Base-by-base conservation (phyloP, 2,113 vertebrate genomes). In the Coryphaenoides rupestris region DNA sequence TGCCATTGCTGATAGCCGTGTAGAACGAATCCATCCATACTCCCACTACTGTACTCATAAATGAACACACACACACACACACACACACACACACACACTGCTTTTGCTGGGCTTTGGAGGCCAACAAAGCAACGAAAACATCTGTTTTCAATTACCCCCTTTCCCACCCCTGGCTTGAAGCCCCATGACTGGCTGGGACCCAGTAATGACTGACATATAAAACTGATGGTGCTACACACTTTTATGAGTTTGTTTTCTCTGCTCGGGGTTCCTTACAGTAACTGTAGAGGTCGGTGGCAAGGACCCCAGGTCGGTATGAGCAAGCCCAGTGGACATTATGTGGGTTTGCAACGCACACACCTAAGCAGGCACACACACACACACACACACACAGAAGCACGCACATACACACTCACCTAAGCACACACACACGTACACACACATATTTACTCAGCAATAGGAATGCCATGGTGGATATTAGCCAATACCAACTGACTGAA, bases 221-320 rank as follows among this genome's bases (percentile, higher is more conserved):
- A 82, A 76, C 62, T 52, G 60, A 71, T 60, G 63, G 63, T 78
- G 72, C 74, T 81, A 77, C 77, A 77, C 23, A 52, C 65, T 85
- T 89, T 88, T 82, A 81, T 76, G 77, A 70, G 77, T 77, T 77
- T 83, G 81, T 84, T 82, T 86, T 81, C 73, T 74, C 74, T 62
- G 33, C 67, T 56, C 69, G 73, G 73, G 80, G 68, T 69, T 33
- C 62, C 74, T 72, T 58, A 68, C 17, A 24, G 80, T 86, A 62
- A 75, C 86, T 78, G 82, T 79, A 79, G 81, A 17, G 63, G 79
- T 78, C 74, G 54, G 63, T 21, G 7, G 66, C 57, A 75, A 59
- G 10, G 22, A 40, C 33, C 9, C 2, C 9, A 10, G 33, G 9
- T 40, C 33, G 13, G 49, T 22, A 62, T 56, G 60, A 55, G 15